Conservation (phyloP, 2,888 invertebrate genomes). For the Microlaimidae sp. region DNA sequence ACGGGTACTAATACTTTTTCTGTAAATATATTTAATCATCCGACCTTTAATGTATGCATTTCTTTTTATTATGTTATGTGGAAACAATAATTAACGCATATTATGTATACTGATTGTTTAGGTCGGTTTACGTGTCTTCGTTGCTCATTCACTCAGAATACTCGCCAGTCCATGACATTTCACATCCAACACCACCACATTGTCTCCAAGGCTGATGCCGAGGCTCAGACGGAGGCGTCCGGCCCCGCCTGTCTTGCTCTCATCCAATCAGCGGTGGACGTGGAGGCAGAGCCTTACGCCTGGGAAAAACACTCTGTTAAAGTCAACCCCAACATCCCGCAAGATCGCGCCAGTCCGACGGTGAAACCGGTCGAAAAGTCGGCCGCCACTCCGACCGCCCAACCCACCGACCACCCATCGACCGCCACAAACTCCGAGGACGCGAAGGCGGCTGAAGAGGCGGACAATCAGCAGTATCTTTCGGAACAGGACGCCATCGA, state of each 20-base stretch:
- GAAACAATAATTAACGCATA: too few species aligned
- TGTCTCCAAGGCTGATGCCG: background rate
- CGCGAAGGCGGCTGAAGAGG: slow-evolving; percentile 26
- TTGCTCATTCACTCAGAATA: slow-evolving; percentile 12
- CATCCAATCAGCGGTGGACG: background rate
- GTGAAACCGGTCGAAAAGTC: background rate
- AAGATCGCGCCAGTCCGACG: background rate
- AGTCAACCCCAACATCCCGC: background rate
- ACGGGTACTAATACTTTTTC: too few species aligned
- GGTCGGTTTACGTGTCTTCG: slow-evolving; percentile 19
- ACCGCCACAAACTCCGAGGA: slow-evolving; percentile 17
- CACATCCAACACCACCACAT: slow-evolving; percentile 24
- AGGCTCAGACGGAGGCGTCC: slow-evolving; percentile 1
- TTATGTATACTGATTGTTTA: too few species aligned
- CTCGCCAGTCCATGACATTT: slow-evolving; percentile 9
- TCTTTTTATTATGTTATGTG: too few species aligned
- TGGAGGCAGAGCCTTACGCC: slow-evolving; percentile 4
- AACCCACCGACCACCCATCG: slow-evolving; percentile 23
- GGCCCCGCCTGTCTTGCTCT: background rate
- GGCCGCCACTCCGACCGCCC: slow-evolving; percentile 19
- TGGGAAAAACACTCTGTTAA: slow-evolving; percentile 10
- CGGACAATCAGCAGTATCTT: slow-evolving; percentile 26
- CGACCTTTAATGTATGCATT: too few species aligned
- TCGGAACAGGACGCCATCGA: slow-evolving; percentile 33
- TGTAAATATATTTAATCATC: too few species aligned